Evolutionary conservation across 2,113 vertebrate genomes (phyloP).

Genomic region (Tychaedon coryphoeus): DNA sequence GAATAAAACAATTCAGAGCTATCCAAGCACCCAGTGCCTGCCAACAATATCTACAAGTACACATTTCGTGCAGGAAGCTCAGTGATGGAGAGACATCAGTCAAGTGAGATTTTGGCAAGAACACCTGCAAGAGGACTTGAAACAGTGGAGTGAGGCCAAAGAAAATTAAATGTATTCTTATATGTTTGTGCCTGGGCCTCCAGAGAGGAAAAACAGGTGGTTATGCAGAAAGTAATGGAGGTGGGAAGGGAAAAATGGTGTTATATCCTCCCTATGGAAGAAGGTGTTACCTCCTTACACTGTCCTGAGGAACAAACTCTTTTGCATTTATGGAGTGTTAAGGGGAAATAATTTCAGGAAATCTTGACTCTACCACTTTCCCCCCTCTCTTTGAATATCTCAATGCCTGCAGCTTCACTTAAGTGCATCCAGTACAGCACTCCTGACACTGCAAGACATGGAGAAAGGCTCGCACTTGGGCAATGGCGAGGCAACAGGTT

Average conservation of each 20-base stretch:
- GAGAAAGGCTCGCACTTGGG: not conserved
- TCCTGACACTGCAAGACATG: not conserved
- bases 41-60: not conserved
- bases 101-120: not conserved
- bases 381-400: not conserved
- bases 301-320: not conserved
- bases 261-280: not conserved
- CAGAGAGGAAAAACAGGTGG: not conserved
- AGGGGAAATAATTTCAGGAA: not conserved
- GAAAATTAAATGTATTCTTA: not conserved
- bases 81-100: not conserved
- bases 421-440: not conserved
- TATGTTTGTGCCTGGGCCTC: not conserved
- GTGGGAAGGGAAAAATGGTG: not conserved
- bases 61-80: not conserved
- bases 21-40: not conserved
- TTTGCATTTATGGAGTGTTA: not conserved
- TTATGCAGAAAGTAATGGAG: not conserved
- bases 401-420: not conserved
- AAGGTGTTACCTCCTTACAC: not conserved
- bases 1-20: not conserved
- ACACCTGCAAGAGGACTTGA: not conserved
- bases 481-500: not conserved
- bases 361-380: not conserved
- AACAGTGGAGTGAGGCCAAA: not conserved